Conservation (phyloP, 2,888 invertebrate species). For the Leptura quadrifasciata region DNA sequence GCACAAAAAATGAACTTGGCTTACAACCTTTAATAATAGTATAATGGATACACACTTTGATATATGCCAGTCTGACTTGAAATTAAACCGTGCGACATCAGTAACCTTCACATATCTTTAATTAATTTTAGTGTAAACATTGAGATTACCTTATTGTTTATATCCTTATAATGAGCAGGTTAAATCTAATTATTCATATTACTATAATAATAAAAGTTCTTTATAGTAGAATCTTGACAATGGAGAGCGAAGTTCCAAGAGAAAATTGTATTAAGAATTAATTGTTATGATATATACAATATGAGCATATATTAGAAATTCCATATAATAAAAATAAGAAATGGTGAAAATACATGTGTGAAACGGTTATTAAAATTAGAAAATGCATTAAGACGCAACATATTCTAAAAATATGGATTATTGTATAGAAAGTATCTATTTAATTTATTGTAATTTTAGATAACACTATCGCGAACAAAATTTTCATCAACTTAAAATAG, state of each 20-base stretch:
- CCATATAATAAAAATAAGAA: not conserved
- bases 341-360: not conserved
- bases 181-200: not conserved
- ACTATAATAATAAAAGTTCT: not conserved
- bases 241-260: not conserved
- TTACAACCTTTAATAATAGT: slow-evolving; percentile 17
- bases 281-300: not conserved
- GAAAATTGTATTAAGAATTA: not conserved
- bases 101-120: not conserved
- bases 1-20: slow-evolving; percentile 9
- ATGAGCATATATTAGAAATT: not conserved
- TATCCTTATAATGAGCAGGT: not conserved
- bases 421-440: too few species aligned
- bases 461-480: too few species aligned
- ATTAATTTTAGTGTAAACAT: slow-evolving; percentile 3
- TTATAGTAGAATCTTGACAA: not conserved
- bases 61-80: not conserved
- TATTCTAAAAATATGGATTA: not conserved
- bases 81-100: slow-evolving; percentile 20
- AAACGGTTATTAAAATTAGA: not conserved
- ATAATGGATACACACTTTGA: not conserved
- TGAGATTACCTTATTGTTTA: not conserved
- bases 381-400: not conserved
- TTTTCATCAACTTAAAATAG: too few species aligned
- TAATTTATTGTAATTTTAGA: too few species aligned